Conservation (phyloP, 1,140 invertebrate genomes). For the Coenobita brevimanus region DNA sequence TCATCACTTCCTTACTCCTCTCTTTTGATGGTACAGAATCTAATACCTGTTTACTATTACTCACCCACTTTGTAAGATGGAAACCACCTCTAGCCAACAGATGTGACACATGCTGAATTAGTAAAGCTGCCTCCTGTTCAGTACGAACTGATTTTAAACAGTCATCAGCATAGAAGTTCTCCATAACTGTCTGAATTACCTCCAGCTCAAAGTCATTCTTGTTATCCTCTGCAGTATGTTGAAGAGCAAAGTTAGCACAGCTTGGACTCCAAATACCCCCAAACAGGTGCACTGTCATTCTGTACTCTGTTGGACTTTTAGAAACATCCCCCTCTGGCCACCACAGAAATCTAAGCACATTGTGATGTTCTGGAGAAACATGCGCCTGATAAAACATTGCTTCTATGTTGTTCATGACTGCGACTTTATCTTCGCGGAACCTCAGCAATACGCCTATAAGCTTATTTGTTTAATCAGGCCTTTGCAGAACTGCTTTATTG, state of each 20-base stretch:
- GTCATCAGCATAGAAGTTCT: constrained; percentile 18
- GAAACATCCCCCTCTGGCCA: constrained; percentile 6
- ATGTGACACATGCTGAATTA: no score
- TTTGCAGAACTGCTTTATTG: constrained; percentile 25
- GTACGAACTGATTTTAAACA: not conserved
- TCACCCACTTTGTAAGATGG: not conserved
- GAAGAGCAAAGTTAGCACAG: not conserved
- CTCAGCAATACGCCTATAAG: constrained; percentile 17
- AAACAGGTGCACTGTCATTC: constrained; percentile 25
- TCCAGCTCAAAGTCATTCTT: not conserved
- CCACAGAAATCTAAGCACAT: not conserved
- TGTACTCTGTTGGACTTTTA: not conserved
- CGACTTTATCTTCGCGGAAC: constrained; percentile 9
- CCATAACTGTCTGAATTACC: not conserved
- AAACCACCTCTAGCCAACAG: not conserved
- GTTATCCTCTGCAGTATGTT: not conserved
- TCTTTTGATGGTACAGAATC: not conserved
- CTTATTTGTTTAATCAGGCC: constrained; percentile 48
- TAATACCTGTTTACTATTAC: not conserved
- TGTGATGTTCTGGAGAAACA: not conserved
- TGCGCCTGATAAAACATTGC: constrained; percentile 54
- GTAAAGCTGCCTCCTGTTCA: not conserved
- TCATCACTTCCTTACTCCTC: not conserved
- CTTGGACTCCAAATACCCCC: no score
- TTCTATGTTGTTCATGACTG: constrained; percentile 37